A percentile compares a stretch with the other conserved stretches of the same genome.
phyloP scores from a whole-genome alignment of 1,140 invertebrate species.

The Trichomalopsis sarcophagae region DNA sequence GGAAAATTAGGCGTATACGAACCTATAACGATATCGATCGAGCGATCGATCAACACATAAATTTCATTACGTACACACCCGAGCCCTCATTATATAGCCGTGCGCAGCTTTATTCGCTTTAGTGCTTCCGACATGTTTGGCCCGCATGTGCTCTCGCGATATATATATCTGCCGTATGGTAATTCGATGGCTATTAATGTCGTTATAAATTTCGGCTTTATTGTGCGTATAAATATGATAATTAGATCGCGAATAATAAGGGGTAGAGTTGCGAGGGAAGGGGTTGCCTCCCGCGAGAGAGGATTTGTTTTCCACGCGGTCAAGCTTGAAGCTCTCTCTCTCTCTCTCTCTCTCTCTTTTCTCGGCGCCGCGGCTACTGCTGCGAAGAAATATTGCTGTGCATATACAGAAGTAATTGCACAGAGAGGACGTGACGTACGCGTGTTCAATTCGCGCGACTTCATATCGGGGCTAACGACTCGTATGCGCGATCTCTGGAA shows the following conservation, averaged over 20 bases:
- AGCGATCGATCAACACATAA: background rate
- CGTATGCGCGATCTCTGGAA: background rate
- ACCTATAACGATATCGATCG: too few species aligned
- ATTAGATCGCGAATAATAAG: constrained; percentile 42
- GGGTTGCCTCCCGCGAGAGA: background rate
- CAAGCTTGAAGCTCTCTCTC: background rate
- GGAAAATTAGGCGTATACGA: too few species aligned
- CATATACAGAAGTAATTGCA: background rate
- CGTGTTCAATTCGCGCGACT: background rate
- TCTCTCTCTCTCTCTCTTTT: too few species aligned
- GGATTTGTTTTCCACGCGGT: background rate
- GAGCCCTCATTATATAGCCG: constrained; percentile 12
- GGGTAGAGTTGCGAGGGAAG: background rate
- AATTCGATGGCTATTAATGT: constrained; percentile 44
- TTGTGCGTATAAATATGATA: constrained; percentile 36
- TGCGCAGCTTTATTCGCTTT: constrained; percentile 35
- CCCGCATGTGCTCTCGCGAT: background rate
- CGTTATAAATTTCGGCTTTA: constrained; percentile 44
- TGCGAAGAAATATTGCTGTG: background rate
- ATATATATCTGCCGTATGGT: constrained; percentile 23
- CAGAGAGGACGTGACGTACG: too few species aligned
- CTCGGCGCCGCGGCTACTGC: too few species aligned
- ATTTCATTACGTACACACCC: constrained; percentile 16
- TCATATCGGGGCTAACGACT: background rate
- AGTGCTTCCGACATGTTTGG: background rate